Evolutionary conservation across 2,888 invertebrate species (phyloP), one percentile per base, ranked within the genome.

Genomic region (Lycia hirtaria): DNA sequence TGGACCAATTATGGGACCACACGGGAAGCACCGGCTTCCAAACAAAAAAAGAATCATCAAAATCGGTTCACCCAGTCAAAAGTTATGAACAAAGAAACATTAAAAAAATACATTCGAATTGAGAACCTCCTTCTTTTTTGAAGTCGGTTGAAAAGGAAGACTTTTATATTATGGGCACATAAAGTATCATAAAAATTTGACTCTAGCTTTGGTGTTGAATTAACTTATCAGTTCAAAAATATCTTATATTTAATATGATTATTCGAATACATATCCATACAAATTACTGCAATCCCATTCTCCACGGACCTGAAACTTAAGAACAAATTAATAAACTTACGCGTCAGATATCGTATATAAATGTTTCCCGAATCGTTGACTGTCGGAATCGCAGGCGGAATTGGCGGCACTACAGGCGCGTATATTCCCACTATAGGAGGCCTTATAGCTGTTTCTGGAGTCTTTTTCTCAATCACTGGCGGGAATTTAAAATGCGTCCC

Each of bases 341-440:
- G 90, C 85, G 91, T 91, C 40, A 92, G 73, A 69, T 90, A 92
- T 72, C 83, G 81, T 76, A 92, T 92, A 80, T 80, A 88, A 71
- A 86, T 76, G 66, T 78, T 83, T 51, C 73, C 74, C 51, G 83
- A 76, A 44, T 85, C 83, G 80, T 88, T 88, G 66, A 83, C 77
- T 4, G 80, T 75, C 19, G 84, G 86, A 64, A 81, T 67, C 22
- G 75, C 78, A 28, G 78, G 72, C 20, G 80, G 72, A 43, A 72
- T 54, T 9, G 58, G 64, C 56, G 74, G 71, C 5, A 73, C 72
- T 2, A 72, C 72, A 3, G 70, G 72, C 5, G 75, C 68, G 58
- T 64, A 67, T 10, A 61, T 53, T 14, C 85, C 81, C 47, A 85
- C 83, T 33, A 80, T 76, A 15, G 73, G 60, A 4, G 67, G 67